phyloP scores from a whole-genome alignment of 2,888 invertebrate species.

The Drosophila kambysellisi region DNA sequence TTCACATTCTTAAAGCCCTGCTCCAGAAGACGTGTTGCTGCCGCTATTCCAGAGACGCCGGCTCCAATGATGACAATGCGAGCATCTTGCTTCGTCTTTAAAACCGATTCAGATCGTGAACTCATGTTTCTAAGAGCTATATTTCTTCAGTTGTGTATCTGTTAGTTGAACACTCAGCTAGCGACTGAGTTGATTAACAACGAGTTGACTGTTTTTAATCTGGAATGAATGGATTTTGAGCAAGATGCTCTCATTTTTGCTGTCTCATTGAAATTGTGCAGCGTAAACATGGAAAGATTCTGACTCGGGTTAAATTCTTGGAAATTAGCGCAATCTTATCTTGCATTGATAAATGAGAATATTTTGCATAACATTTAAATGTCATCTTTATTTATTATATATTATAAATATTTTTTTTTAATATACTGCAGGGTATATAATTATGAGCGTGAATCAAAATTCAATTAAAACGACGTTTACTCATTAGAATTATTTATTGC shows the following conservation, averaged over 20 bases:
- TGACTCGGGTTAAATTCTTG: not conserved
- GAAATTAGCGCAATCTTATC: not conserved
- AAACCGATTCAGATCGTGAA: not conserved
- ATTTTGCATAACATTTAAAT: not conserved
- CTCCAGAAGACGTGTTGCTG: conserved; percentile 83
- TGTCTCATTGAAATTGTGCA: not conserved
- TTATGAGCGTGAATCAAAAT: not conserved
- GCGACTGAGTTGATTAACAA: conserved; percentile 23
- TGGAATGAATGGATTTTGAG: not conserved
- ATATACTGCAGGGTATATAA: not conserved
- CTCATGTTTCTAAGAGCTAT: conserved; percentile 17
- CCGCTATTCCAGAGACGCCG: conserved; percentile 84
- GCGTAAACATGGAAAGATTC: not conserved
- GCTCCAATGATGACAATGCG: conserved; percentile 84
- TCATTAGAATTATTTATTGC: conserved; percentile 6
- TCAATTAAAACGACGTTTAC: conserved; percentile 8
- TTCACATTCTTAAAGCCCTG: conserved; percentile 85
- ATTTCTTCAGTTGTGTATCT: not conserved
- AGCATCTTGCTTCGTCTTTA: conserved; percentile 61
- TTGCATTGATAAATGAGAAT: not conserved
- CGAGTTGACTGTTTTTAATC: conserved; percentile 21
- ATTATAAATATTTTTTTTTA: not conserved
- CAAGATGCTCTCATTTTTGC: not conserved
- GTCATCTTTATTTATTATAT: not conserved
- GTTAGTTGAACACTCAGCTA: conserved; percentile 1